These are phyloP conservation scores for Cephus runcator DNA, from an alignment of 2,888 invertebrate species.

Conservation along the genomic window DNA sequence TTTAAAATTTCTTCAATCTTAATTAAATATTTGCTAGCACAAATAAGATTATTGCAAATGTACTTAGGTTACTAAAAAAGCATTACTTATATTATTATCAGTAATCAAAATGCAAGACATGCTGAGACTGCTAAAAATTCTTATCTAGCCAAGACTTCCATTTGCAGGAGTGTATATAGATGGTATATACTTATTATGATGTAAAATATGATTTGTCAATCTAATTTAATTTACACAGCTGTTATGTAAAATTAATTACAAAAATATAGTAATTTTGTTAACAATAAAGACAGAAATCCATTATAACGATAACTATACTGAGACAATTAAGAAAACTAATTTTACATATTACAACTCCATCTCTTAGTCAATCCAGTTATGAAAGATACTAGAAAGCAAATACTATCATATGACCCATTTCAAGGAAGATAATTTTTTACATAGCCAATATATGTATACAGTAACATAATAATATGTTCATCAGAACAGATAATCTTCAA, in stretches of 20 bases:
- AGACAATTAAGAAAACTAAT: neutral
- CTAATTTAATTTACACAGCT: neutral
- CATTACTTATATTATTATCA: neutral
- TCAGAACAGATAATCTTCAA: neutral
- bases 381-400: neutral
- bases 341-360: neutral
- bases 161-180: neutral
- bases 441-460: neutral
- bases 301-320: neutral
- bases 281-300: neutral
- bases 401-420: neutral
- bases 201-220: neutral
- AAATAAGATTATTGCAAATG: neutral
- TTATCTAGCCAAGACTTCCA: neutral
- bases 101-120: neutral
- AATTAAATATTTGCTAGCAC: neutral
- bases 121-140: neutral
- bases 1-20: neutral
- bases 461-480: neutral
- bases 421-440: neutral
- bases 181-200: neutral
- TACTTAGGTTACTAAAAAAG: neutral
- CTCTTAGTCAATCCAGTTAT: neutral
- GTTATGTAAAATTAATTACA: too few species aligned
- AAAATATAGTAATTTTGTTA: neutral